Percentiles rank a stretch among this genome's conserved stretches.
phyloP scores from a whole-genome alignment of 2,113 vertebrate genomes.

The Salvelinus sp. region DNA sequence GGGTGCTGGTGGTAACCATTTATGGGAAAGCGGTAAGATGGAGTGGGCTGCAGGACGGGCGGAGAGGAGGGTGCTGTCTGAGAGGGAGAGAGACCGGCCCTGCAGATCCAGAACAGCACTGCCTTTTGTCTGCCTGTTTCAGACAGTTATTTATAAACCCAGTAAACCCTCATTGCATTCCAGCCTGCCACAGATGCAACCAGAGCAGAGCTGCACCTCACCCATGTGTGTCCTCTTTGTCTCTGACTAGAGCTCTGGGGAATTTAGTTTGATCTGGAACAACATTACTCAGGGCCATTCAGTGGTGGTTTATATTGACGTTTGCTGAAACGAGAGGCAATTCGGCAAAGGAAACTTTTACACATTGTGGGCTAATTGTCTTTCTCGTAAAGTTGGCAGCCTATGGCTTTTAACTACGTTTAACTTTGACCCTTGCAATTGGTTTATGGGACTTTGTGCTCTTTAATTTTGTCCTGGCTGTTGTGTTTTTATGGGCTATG shows the following conservation, averaged over 20 bases:
- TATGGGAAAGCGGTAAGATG: slow-evolving; percentile 23
- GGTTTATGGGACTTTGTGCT: not conserved
- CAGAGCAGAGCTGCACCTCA: slow-evolving; percentile 48
- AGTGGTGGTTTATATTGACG: not conserved
- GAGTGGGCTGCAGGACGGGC: not conserved
- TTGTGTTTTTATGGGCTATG: slow-evolving; percentile 54
- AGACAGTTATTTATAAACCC: slow-evolving; percentile 72
- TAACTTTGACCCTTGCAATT: not conserved
- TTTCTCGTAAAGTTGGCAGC: not conserved
- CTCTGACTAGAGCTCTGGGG: slow-evolving; percentile 19
- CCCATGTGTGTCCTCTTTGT: slow-evolving; percentile 68
- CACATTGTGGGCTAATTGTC: not conserved
- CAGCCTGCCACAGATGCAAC: slow-evolving; percentile 49
- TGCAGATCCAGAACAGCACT: slow-evolving; percentile 55
- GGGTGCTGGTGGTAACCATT: slow-evolving; percentile 32
- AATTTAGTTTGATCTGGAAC: not conserved
- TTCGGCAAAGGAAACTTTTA: not conserved
- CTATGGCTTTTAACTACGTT: not conserved
- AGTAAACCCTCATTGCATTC: slow-evolving; percentile 67
- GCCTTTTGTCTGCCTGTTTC: slow-evolving; percentile 69
- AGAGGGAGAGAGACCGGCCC: slow-evolving; percentile 5
- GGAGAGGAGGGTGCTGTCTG: not conserved
- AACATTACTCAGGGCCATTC: slow-evolving; percentile 6
- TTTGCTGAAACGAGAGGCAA: not conserved
- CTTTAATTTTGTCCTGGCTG: slow-evolving; percentile 35